Conservation (phyloP, 1,140 invertebrate species). For the Pseudomyrmex pallidus region DNA sequence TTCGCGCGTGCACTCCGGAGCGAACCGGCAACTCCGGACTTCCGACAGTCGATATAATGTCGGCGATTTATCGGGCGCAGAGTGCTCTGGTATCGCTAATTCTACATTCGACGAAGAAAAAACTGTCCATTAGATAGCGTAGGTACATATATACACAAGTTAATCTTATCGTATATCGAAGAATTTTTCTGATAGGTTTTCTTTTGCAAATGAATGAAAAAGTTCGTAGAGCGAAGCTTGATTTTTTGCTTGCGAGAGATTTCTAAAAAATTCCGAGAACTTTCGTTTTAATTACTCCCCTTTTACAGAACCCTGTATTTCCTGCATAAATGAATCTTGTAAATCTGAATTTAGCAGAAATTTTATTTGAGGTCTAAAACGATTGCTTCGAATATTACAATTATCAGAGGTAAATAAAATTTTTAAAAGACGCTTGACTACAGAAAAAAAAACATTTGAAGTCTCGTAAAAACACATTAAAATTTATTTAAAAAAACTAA, state of each 20-base stretch:
- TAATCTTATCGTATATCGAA: not conserved
- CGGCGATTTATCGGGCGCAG: slow-evolving; percentile 50
- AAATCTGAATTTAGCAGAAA: too few species aligned
- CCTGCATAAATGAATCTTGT: too few species aligned
- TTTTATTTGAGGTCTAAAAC: too few species aligned
- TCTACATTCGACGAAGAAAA: slow-evolving; percentile 27
- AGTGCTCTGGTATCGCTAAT: slow-evolving; percentile 58
- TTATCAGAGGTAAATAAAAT: not conserved
- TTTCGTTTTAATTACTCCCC: too few species aligned
- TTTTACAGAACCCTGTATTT: too few species aligned
- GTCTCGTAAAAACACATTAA: not conserved
- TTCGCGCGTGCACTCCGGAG: not conserved
- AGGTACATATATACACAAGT: not conserved
- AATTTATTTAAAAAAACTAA: not conserved
- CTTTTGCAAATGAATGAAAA: not conserved
- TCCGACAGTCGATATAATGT: slow-evolving; percentile 55
- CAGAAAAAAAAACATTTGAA: too few species aligned
- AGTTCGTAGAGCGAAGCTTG: too few species aligned
- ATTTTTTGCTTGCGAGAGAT: not conserved
- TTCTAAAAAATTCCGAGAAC: not conserved
- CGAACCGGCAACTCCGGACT: slow-evolving; percentile 1
- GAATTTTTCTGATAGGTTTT: not conserved
- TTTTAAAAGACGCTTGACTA: not conserved
- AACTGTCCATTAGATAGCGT: not conserved
- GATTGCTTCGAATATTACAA: too few species aligned